Evolutionary conservation across 2,113 vertebrate genomes (phyloP).

Genomic region (Henicopernis longicauda): DNA sequence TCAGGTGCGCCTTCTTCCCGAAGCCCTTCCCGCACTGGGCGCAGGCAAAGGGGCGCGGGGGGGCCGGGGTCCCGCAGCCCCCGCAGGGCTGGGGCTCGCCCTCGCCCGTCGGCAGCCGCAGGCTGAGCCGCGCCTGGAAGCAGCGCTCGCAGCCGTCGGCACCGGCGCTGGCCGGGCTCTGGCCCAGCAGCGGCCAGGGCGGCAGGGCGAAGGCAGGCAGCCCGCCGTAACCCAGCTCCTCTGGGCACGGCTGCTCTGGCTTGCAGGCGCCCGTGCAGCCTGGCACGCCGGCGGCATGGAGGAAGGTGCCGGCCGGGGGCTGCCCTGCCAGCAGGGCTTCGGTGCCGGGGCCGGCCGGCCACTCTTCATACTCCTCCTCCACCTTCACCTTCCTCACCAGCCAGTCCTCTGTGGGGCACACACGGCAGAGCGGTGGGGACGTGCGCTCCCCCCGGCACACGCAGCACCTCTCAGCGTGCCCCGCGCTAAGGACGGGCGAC

Average conservation of each 20-base stretch:
- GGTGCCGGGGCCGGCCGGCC: background rate
- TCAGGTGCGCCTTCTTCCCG: constrained; percentile 73
- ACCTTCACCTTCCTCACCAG: constrained; percentile 73
- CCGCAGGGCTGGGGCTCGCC: background rate
- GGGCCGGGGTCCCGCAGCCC: background rate
- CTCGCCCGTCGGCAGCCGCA: background rate
- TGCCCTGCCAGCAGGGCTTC: background rate
- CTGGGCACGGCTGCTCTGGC: background rate
- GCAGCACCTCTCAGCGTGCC: background rate
- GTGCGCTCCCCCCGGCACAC: background rate
- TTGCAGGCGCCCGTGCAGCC: background rate
- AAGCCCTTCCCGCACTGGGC: constrained; percentile 68
- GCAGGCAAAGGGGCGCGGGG: constrained; percentile 64
- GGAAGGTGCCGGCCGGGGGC: background rate
- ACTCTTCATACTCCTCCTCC: constrained; percentile 62
- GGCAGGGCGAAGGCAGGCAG: background rate
- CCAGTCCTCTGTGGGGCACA: constrained; percentile 49
- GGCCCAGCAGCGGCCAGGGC: background rate
- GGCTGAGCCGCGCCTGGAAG: constrained; percentile 33
- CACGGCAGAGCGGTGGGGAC: background rate
- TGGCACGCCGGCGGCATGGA: background rate
- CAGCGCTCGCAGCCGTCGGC: background rate
- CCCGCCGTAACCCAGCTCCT: background rate
- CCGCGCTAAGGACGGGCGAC: too few relatives aligned
- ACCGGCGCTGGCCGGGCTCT: background rate